phyloP scores from a whole-genome alignment of 2,888 invertebrate species.

The Chrysodeixis includens region DNA sequence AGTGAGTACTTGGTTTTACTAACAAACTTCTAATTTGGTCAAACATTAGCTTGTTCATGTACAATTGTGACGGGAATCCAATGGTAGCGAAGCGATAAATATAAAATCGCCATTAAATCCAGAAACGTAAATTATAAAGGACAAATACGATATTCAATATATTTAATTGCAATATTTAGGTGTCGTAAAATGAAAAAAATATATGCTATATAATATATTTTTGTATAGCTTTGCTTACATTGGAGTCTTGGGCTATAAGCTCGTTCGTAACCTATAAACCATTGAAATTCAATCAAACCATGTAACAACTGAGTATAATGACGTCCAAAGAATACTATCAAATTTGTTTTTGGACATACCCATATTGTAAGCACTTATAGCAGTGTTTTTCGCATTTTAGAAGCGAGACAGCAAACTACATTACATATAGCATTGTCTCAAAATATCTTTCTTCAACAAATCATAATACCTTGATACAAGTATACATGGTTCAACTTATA shows the following conservation, averaged over 20 bases:
- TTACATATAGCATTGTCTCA: not conserved
- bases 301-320: no score
- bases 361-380: no score
- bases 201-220: not conserved
- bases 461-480: no score
- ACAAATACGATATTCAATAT: slow-evolving; percentile 3
- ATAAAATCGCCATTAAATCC: not conserved
- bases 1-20: slow-evolving; percentile 67
- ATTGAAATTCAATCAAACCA: not conserved
- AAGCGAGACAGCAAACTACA: no score
- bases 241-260: slow-evolving; percentile 17
- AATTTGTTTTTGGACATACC: no score
- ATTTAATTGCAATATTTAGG: not conserved
- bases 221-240: slow-evolving; percentile 12
- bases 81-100: slow-evolving; percentile 20
- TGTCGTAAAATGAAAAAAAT: not conserved
- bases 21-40: slow-evolving; percentile 31
- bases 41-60: slow-evolving; percentile 36
- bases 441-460: no score
- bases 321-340: no score
- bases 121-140: not conserved
- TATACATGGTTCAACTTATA: slow-evolving; percentile 17
- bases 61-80: slow-evolving; percentile 13
- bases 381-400: no score
- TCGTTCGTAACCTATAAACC: not conserved